These are phyloP conservation scores for Tylochromis polylepis DNA, from an alignment of 2,113 vertebrate genomes.

Conservation along the genomic window DNA sequence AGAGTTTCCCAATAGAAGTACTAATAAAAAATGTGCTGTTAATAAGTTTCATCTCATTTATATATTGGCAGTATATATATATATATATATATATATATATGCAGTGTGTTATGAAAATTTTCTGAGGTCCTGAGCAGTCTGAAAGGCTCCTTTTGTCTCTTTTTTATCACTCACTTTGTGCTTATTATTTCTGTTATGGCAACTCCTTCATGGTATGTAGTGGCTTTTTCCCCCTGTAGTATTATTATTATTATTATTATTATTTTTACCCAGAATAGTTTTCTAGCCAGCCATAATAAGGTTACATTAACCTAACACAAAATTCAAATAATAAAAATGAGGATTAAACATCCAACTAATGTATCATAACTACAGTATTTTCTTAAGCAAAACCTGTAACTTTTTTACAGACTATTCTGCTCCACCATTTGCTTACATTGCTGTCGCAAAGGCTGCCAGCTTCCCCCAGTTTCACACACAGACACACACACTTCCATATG, in stretches of 20 bases:
- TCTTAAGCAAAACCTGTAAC: neutral
- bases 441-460: neutral
- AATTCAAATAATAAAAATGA: neutral
- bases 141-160: neutral
- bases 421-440: neutral
- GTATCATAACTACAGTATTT: neutral
- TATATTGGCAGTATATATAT: neutral
- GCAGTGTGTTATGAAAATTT: neutral
- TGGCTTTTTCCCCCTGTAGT: neutral
- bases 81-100: neutral
- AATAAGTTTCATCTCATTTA: neutral
- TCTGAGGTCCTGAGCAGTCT: neutral
- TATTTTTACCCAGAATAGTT: neutral
- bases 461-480: neutral
- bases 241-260: neutral
- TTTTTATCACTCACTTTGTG: neutral
- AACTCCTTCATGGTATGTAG: neutral
- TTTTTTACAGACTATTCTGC: neutral
- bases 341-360: neutral
- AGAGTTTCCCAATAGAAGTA: neutral
- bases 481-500: neutral
- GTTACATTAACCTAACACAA: neutral
- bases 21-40: neutral
- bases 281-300: neutral
- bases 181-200: neutral